Percentiles rank a stretch among this genome's conserved stretches.
Evolutionary conservation across 2,888 invertebrate genomes (phyloP).

Genomic region (Abscondita cerata): DNA sequence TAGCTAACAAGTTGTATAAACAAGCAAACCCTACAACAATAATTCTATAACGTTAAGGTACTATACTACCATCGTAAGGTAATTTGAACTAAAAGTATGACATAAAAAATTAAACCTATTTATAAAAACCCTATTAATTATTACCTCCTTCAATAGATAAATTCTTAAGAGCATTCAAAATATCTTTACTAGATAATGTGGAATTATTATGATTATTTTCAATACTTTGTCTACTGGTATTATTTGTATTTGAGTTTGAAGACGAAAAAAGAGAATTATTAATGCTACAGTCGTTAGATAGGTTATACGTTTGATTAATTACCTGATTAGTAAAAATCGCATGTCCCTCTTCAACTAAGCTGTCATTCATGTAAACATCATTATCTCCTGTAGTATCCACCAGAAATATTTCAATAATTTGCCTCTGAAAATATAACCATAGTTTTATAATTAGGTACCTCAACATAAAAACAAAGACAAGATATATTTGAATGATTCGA

Average conservation of each 20-base stretch:
- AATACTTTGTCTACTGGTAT: background rate
- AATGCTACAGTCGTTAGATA: background rate
- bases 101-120: too few relatives aligned
- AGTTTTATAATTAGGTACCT: too few relatives aligned
- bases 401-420: conserved; percentile 55
- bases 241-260: background rate
- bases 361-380: conserved; percentile 62
- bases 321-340: conserved; percentile 55
- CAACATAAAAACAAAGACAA: too few relatives aligned
- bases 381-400: conserved; percentile 60
- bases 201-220: background rate
- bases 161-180: conserved; percentile 4
- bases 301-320: conserved; percentile 29
- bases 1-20: too few relatives aligned
- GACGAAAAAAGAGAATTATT: background rate
- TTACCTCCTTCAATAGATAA: too few relatives aligned
- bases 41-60: too few relatives aligned
- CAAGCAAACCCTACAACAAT: too few relatives aligned
- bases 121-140: too few relatives aligned
- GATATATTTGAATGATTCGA: too few relatives aligned
- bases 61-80: too few relatives aligned
- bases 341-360: conserved; percentile 60
- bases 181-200: conserved; percentile 4
- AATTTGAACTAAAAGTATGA: too few relatives aligned
- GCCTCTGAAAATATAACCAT: conserved; percentile 28